Conservation (phyloP, 1,140 invertebrate species). For the Anastrepha obliqua region DNA sequence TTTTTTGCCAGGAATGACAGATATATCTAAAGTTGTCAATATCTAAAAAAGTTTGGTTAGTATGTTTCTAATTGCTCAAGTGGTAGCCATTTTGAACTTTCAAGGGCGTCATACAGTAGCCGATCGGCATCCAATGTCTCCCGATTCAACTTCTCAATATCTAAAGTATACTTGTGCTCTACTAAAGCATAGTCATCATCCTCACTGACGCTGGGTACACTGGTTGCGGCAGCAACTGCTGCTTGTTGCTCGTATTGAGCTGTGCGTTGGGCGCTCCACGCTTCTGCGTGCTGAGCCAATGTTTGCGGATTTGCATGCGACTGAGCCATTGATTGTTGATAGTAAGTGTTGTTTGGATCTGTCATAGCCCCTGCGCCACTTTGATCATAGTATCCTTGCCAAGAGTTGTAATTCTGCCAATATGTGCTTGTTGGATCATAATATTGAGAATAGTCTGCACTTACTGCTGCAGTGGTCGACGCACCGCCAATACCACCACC, state of each 20-base stretch:
- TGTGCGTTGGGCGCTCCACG: constrained; percentile 70
- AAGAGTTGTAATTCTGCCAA: constrained; percentile 78
- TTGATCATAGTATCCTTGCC: constrained; percentile 76
- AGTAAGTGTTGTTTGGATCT: constrained; percentile 67
- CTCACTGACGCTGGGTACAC: constrained; percentile 57
- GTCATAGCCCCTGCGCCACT: constrained; percentile 66
- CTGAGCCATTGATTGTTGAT: constrained; percentile 70
- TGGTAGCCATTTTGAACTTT: constrained; percentile 86
- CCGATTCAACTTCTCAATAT: constrained; percentile 84
- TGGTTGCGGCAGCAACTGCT: constrained; percentile 55
- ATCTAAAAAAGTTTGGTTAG: not conserved
- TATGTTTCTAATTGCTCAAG: constrained; percentile 78
- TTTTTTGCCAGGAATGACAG: too few species aligned
- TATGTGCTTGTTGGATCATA: constrained; percentile 82
- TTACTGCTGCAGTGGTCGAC: constrained; percentile 61
- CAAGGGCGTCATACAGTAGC: constrained; percentile 86
- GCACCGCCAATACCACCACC: constrained; percentile 65
- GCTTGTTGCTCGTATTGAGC: constrained; percentile 70
- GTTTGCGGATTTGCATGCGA: constrained; percentile 70
- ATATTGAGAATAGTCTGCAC: constrained; percentile 79
- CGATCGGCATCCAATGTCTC: constrained; percentile 84
- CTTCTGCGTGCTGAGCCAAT: constrained; percentile 70
- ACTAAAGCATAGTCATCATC: constrained; percentile 69
- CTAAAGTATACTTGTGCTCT: constrained; percentile 84
- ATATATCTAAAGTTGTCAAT: too few species aligned